phyloP scores from a whole-genome alignment of 2,888 invertebrate genomes.

The Chesias legatella region DNA sequence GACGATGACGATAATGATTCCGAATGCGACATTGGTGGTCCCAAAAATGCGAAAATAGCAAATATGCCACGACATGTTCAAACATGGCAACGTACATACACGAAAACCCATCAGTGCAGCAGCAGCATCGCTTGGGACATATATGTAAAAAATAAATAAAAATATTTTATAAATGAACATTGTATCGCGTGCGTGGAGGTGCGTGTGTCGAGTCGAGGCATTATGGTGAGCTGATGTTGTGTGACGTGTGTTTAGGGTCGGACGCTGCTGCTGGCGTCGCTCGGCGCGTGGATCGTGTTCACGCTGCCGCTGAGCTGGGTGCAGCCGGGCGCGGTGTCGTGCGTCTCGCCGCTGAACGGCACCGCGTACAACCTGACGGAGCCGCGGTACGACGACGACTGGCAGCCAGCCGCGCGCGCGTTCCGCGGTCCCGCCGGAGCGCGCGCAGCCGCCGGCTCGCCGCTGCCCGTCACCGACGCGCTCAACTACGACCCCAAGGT shows the following conservation, averaged over 20 bases:
- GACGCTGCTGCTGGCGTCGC: conserved; percentile 91
- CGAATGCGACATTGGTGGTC: too few species aligned
- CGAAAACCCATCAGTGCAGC: too few species aligned
- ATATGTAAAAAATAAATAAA: too few species aligned
- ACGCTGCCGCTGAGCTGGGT: conserved; percentile 97
- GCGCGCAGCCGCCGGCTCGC: conserved; percentile 79
- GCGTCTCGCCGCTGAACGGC: conserved; percentile 81
- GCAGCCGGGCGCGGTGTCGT: conserved; percentile 95
- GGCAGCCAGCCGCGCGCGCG: conserved; percentile 39
- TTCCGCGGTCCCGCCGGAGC: conserved; percentile 49
- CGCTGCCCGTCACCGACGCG: conserved; percentile 87
- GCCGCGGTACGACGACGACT: conserved; percentile 75
- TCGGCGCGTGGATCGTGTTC: conserved; percentile 97
- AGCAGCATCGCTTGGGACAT: too few species aligned
- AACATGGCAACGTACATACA: too few species aligned
- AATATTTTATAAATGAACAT: too few species aligned
- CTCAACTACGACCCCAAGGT: conserved; percentile 85
- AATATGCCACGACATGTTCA: too few species aligned
- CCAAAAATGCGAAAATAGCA: too few species aligned
- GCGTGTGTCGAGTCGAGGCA: too few species aligned
- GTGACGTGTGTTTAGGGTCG: conserved; percentile 78
- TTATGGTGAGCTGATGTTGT: not conserved
- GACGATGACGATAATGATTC: too few species aligned
- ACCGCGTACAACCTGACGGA: conserved; percentile 83
- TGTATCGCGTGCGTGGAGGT: too few species aligned